phyloP scores from a whole-genome alignment of 2,113 vertebrate genomes.

The Turnix velox region DNA sequence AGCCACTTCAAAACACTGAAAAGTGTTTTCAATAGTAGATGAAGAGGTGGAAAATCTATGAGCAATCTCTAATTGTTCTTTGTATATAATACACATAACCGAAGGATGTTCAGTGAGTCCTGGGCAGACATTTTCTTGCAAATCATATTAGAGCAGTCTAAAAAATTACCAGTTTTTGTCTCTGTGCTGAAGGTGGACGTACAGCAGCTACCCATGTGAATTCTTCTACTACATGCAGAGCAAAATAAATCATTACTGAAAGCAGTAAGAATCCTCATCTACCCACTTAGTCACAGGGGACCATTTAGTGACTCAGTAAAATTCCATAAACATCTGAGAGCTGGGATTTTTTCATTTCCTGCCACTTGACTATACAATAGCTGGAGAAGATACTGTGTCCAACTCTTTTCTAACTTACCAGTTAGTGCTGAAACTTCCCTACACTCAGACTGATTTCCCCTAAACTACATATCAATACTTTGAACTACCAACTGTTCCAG shows the following conservation, averaged over 20 bases:
- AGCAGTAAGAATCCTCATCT: slow-evolving; percentile 15
- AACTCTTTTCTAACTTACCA: not conserved
- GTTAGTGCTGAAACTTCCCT: not conserved
- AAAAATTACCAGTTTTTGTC: not conserved
- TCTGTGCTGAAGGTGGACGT: not conserved
- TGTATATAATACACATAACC: not conserved
- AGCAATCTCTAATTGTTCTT: not conserved
- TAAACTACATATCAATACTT: not conserved
- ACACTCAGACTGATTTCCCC: not conserved
- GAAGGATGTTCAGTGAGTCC: not conserved
- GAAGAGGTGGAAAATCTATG: not conserved
- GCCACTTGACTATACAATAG: not conserved
- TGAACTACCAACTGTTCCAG: not conserved
- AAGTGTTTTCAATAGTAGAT: not conserved
- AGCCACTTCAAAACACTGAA: not conserved
- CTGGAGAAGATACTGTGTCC: not conserved
- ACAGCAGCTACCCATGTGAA: not conserved
- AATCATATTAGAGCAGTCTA: not conserved
- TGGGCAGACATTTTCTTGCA: not conserved
- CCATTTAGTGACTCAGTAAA: not conserved
- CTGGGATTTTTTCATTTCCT: slow-evolving; percentile 34
- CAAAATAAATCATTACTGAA: slow-evolving; percentile 8
- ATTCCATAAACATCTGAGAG: not conserved
- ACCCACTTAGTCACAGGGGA: not conserved
- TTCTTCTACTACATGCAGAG: not conserved